Conservation (phyloP, 2,888 invertebrate species). For the Andrena minutula region DNA sequence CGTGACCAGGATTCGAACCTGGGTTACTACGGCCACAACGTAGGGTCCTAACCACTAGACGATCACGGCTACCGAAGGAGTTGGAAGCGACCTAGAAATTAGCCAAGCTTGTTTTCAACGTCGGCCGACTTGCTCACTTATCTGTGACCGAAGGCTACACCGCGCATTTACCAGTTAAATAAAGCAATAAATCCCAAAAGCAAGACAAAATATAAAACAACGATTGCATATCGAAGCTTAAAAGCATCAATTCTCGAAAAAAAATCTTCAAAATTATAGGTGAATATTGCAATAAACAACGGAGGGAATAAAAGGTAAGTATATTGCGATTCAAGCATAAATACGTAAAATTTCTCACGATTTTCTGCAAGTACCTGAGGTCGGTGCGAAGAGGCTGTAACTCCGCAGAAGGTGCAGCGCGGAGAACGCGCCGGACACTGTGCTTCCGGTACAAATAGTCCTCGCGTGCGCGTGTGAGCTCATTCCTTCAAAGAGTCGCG, state of each 20-base stretch:
- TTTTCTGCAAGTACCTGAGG: constrained; percentile 86
- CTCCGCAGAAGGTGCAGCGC: constrained; percentile 88
- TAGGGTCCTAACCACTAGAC: constrained; percentile 85
- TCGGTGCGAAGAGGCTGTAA: constrained; percentile 89
- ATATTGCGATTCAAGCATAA: neutral
- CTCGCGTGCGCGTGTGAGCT: constrained; percentile 70
- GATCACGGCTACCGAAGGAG: constrained; percentile 79
- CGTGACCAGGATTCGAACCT: constrained; percentile 85
- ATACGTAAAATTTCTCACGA: neutral
- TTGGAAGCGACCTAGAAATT: constrained; percentile 24
- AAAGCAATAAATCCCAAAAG: neutral
- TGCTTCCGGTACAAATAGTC: constrained; percentile 77
- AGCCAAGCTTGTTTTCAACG: neutral
- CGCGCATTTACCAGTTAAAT: neutral
- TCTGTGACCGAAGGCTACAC: constrained; percentile 19
- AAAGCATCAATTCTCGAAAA: no score
- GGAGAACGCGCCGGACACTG: constrained; percentile 85
- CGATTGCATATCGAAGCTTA: no score
- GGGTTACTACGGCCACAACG: constrained; percentile 85
- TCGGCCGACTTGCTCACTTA: constrained; percentile 50
- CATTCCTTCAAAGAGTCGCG: constrained; percentile 58
- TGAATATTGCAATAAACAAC: no score
- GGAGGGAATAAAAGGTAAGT: neutral
- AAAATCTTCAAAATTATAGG: no score
- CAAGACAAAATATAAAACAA: neutral